A percentile compares a stretch with the other conserved stretches of the same genome.
phyloP scores from a whole-genome alignment of 2,113 vertebrate genomes.

The Agelaius phoeniceus region DNA sequence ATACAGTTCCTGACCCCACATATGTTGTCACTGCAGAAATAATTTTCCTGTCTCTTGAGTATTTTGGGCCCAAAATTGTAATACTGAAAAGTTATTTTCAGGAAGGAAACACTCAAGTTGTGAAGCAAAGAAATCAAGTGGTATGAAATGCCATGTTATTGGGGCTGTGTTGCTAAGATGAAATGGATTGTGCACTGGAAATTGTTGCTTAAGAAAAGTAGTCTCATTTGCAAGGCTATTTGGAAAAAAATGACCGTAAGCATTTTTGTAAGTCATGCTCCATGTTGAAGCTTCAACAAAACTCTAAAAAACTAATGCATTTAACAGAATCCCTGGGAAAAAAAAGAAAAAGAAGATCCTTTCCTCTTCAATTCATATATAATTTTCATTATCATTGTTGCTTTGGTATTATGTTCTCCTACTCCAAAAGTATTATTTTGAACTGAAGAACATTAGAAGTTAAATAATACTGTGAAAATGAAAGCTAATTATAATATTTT shows the following conservation, averaged over 20 bases:
- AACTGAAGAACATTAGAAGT: background rate
- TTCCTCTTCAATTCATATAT: background rate
- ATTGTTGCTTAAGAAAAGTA: background rate
- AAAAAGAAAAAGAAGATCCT: background rate
- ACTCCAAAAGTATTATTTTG: background rate
- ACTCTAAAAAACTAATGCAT: background rate
- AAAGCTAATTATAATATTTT: background rate
- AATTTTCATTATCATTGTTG: background rate
- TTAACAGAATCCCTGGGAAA: background rate
- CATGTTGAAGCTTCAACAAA: background rate
- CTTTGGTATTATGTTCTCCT: background rate
- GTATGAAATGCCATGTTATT: background rate
- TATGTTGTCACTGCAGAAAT: background rate
- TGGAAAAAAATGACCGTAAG: background rate
- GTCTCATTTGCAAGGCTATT: background rate
- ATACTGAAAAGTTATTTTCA: background rate
- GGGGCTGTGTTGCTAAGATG: background rate
- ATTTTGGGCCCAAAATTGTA: background rate
- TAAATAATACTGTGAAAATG: background rate
- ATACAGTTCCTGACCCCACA: background rate
- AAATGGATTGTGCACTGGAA: background rate
- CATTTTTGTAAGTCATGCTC: background rate
- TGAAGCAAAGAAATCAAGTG: background rate
- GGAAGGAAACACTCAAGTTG: background rate
- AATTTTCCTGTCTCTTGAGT: background rate